Evolutionary conservation across 2,113 vertebrate genomes (phyloP), one percentile per base, ranked within the genome.

Genomic region (Phyllostomus hastatus): DNA sequence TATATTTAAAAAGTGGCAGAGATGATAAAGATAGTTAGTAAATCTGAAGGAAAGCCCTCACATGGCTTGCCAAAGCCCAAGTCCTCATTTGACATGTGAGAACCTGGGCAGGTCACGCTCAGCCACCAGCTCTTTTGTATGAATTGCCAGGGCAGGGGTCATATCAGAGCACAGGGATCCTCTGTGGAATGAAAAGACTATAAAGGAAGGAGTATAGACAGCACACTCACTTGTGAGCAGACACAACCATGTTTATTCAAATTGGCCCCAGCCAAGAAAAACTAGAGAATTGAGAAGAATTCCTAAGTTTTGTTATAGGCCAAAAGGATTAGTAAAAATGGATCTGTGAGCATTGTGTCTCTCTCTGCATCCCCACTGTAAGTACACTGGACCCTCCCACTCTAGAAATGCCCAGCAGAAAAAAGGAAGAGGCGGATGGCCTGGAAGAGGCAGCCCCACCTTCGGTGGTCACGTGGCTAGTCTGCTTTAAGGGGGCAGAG

Each of bases 181-280:
- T 61, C 35, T n/a, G 20, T 22, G 72, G 46, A 70, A 54, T 31
- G 67, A 82, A 61, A 79, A 80, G 54, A 80, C 5, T 41, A 19
- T 19, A 33, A 52, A 17, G 17, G 26, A 76, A 24, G 24, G 24
- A 66, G 22, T 4, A 33, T 0, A 54, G 12, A 52, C 31, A 7
- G 7, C 6, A 17, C 5, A 24, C 6, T 26, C 0, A 0, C 5
- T 1, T 48, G 38, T 89, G 59, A 64, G 28, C 28, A 75, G 24
- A 73, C 9, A 35, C 3, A 22, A 6, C 61, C 35, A 12, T 19
- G 35, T 89, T 35, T 4, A 24, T 6, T 35, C 3, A 1, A 52
- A 35, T 52, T 35, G 48, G 52, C 16, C 70, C 41, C 28, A 5
- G n/a, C n/a, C 35, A 43, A 52, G 52, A 10, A 69, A 80, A 81